Conservation (phyloP, 2,888 invertebrate species). For the Cosmorhoe ocellata region DNA sequence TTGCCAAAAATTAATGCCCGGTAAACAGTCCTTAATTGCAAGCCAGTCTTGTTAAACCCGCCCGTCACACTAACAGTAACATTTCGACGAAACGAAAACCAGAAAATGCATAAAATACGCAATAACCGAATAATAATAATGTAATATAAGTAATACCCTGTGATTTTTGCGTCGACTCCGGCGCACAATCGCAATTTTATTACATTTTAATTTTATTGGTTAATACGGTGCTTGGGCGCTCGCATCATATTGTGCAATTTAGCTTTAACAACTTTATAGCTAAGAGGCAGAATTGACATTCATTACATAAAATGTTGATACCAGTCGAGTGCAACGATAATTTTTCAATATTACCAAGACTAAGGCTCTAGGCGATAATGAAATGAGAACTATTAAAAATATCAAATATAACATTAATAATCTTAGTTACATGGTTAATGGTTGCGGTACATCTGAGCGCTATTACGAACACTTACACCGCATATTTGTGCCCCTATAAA, state of each 20-base stretch:
- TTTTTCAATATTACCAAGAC: slow-evolving; percentile 32
- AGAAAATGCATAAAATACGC: slow-evolving; percentile 63
- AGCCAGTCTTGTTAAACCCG: slow-evolving; percentile 67
- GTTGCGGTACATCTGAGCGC: slow-evolving; percentile 31
- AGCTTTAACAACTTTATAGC: slow-evolving; percentile 57
- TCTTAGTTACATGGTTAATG: slow-evolving; percentile 16
- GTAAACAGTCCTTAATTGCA: slow-evolving; percentile 79
- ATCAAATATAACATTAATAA: slow-evolving; percentile 29
- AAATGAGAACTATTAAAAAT: slow-evolving; percentile 38
- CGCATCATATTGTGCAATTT: slow-evolving; percentile 47
- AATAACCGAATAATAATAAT: slow-evolving; percentile 69
- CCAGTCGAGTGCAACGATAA: slow-evolving; percentile 31
- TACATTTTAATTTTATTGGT: slow-evolving; percentile 74
- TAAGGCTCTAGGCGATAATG: slow-evolving; percentile 35
- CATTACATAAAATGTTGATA: slow-evolving; percentile 32
- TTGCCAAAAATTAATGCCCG: slow-evolving; percentile 82
- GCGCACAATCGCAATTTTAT: slow-evolving; percentile 56
- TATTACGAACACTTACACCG: slow-evolving; percentile 42
- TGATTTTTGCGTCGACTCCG: slow-evolving; percentile 54
- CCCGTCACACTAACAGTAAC: slow-evolving; percentile 58
- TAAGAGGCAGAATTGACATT: slow-evolving; percentile 38
- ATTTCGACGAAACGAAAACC: slow-evolving; percentile 62
- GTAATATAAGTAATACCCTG: slow-evolving; percentile 61
- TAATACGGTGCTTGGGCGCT: slow-evolving; percentile 49
- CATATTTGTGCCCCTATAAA: slow-evolving; percentile 41